Evolutionary conservation across 1,140 invertebrate genomes (phyloP).

Genomic region (Solenopsis invicta): DNA sequence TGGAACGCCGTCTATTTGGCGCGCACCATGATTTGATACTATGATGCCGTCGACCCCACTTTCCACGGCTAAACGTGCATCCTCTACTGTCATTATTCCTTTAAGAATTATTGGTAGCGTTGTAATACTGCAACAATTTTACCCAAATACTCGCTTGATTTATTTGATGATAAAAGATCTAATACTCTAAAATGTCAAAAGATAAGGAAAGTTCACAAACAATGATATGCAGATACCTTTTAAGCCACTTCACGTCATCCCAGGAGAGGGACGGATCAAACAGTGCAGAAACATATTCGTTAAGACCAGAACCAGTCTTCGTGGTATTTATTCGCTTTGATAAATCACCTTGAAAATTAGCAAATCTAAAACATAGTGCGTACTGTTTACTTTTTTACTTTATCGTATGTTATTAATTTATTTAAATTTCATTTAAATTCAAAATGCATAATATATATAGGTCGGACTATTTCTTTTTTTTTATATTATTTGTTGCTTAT

Average conservation of each 20-base stretch:
- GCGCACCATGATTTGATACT: slow-evolving; percentile 97
- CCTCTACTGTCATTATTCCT: slow-evolving; percentile 95
- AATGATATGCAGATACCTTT: slow-evolving; percentile 86
- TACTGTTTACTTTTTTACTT: not conserved
- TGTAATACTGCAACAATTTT: slow-evolving; percentile 88
- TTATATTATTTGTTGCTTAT: not conserved
- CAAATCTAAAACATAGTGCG: slow-evolving; percentile 87
- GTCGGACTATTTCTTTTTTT: not conserved
- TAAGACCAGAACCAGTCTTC: slow-evolving; percentile 90
- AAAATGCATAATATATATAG: not conserved
- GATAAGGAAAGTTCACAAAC: slow-evolving; percentile 44
- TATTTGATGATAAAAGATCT: slow-evolving; percentile 5
- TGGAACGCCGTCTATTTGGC: slow-evolving; percentile 95
- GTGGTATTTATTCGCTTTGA: slow-evolving; percentile 88
- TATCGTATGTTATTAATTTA: not conserved
- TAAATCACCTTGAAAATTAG: slow-evolving; percentile 90
- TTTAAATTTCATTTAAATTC: slow-evolving; percentile 19
- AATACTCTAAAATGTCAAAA: slow-evolving; percentile 2
- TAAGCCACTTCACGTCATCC: slow-evolving; percentile 95
- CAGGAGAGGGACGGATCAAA: slow-evolving; percentile 94
- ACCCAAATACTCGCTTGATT: slow-evolving; percentile 13
- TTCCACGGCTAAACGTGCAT: slow-evolving; percentile 92
- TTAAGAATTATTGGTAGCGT: slow-evolving; percentile 95
- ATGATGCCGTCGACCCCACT: slow-evolving; percentile 92
- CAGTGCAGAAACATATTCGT: slow-evolving; percentile 91